Evolutionary conservation across 2,888 invertebrate genomes (phyloP).

Genomic region (Drosophila hamatofila): DNA sequence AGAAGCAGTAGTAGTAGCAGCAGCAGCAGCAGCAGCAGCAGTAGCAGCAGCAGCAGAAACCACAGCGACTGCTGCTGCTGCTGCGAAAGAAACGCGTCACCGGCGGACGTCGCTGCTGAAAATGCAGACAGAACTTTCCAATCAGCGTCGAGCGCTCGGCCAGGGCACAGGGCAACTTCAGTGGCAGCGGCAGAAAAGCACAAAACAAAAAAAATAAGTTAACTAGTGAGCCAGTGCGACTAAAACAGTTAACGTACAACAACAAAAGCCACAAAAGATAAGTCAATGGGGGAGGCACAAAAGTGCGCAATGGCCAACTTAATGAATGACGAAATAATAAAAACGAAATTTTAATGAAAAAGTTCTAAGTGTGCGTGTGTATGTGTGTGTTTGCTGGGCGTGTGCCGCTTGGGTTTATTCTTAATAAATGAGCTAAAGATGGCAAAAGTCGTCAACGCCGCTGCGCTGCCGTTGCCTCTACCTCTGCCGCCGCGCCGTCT

Average conservation of each 20-base stretch:
- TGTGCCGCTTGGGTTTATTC: conserved; percentile 47
- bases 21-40: conserved; percentile 34
- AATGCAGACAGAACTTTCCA: conserved; percentile 68
- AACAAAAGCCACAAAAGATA: conserved; percentile 58
- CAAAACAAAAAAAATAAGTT: conserved; percentile 35
- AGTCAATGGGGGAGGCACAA: conserved; percentile 35
- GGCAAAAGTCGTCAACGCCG: conserved; percentile 58
- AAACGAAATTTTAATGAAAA: conserved; percentile 77
- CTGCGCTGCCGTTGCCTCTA: conserved; percentile 24
- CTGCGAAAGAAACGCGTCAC: conserved; percentile 54
- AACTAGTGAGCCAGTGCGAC: conserved; percentile 56
- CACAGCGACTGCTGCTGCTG: conserved; percentile 31
- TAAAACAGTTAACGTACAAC: conserved; percentile 70
- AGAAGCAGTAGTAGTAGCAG: conserved; percentile 24
- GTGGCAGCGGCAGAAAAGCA: conserved; percentile 33
- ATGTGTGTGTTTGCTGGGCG: conserved; percentile 19
- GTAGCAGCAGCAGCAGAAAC: conserved; percentile 19
- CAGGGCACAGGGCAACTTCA: conserved; percentile 42
- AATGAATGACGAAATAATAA: conserved; percentile 61
- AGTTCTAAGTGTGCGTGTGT: conserved; percentile 46
- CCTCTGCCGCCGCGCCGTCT: conserved; percentile 29
- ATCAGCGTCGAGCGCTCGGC: conserved; percentile 56
- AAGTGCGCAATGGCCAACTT: conserved; percentile 52
- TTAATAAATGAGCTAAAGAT: conserved; percentile 73
- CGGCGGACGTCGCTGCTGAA: conserved; percentile 51